These are phyloP conservation scores for Sebastes minor DNA, from an alignment of 2,797 vertebrate species.

Conservation along the genomic window DNA sequence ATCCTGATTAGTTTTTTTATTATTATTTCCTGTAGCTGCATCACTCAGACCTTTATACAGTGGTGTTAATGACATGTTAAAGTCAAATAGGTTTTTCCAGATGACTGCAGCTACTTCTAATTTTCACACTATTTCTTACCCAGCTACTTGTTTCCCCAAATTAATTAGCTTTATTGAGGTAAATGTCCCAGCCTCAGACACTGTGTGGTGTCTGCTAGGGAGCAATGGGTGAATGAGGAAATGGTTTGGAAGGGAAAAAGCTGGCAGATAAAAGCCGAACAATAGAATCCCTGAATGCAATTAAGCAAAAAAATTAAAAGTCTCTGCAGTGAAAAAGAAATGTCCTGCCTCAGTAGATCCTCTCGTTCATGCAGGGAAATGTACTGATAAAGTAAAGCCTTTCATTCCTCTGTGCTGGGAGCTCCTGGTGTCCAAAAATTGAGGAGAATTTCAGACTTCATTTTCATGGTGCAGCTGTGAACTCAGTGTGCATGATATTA, in stretches of 20 bases:
- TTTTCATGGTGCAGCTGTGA: conserved; percentile 49
- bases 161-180: conserved; percentile 65
- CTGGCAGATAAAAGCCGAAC: conserved; percentile 66
- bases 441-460: conserved; percentile 50
- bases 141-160: conserved; percentile 58
- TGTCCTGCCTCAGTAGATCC: conserved; percentile 71
- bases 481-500: conserved; percentile 51
- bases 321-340: conserved; percentile 62
- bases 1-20: neutral
- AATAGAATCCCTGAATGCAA: conserved; percentile 73
- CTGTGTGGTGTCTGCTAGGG: conserved; percentile 43
- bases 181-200: conserved; percentile 50
- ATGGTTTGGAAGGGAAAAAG: conserved; percentile 53
- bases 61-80: neutral
- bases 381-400: conserved; percentile 59
- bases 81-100: conserved; percentile 48
- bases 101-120: conserved; percentile 44
- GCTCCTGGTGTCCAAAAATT: conserved; percentile 50
- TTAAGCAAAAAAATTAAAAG: conserved; percentile 74
- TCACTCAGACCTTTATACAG: conserved; percentile 7
- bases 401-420: conserved; percentile 40
- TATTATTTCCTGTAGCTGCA: neutral
- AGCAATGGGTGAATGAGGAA: conserved; percentile 32
- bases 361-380: conserved; percentile 58
- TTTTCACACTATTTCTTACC: conserved; percentile 28